Conservation (phyloP, 2,888 invertebrate species). For the Campaea margaritaria region DNA sequence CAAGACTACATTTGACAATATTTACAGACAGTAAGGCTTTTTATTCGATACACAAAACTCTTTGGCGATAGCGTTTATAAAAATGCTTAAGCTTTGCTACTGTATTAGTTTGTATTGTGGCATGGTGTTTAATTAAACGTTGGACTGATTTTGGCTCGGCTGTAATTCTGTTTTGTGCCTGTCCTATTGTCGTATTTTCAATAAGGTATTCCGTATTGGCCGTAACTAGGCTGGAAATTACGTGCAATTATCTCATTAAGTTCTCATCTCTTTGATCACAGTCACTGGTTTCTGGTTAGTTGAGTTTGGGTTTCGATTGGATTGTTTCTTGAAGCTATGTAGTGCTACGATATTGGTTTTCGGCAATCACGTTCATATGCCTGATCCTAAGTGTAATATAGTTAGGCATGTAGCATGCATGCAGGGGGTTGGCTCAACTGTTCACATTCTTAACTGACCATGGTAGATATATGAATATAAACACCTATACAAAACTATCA, state of each 20-base stretch:
- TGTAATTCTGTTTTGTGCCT: constrained; percentile 67
- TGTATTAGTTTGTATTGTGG: constrained; percentile 12
- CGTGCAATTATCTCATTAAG: constrained; percentile 53
- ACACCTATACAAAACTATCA: too few relatives aligned
- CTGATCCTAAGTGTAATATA: too few relatives aligned
- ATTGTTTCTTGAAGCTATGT: constrained; percentile 2
- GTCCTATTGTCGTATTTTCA: constrained; percentile 60
- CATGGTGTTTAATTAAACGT: constrained; percentile 67
- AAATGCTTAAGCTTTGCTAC: constrained; percentile 9
- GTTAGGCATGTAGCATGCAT: too few relatives aligned
- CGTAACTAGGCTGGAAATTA: constrained; percentile 57
- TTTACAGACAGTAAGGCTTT: too few relatives aligned
- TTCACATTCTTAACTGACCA: too few relatives aligned
- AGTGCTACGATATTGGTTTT: neutral
- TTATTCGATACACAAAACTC: too few relatives aligned
- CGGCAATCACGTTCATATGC: neutral
- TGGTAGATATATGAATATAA: too few relatives aligned
- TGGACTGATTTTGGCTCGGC: constrained; percentile 60
- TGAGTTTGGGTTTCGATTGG: constrained; percentile 6
- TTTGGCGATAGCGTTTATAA: neutral
- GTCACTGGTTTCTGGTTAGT: constrained; percentile 32
- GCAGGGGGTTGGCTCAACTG: too few relatives aligned
- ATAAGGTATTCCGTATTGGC: constrained; percentile 58
- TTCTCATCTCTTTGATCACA: constrained; percentile 42
- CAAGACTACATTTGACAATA: too few relatives aligned